A percentile compares a stretch with the other conserved stretches of the same genome.
Conservation (phyloP, 1,140 invertebrate species). For the Macrostomum lignano region DNA sequence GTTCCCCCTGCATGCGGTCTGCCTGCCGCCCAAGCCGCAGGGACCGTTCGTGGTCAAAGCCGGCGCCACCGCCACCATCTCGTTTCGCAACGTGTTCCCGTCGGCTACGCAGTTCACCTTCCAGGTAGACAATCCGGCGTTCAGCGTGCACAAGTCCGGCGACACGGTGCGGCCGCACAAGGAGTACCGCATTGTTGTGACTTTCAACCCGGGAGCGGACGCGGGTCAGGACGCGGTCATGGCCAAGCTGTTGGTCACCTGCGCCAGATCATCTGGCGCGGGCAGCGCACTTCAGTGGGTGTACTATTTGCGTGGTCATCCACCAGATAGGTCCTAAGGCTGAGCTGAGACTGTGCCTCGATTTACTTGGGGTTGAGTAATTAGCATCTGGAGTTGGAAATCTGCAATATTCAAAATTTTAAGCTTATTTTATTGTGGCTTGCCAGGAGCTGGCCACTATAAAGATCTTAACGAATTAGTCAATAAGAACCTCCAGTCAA, state of each 20-base stretch:
- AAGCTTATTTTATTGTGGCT: no score
- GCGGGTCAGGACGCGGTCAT: slow-evolving; percentile 15
- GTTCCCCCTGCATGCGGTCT: slow-evolving; percentile 23
- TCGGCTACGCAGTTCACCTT: slow-evolving; percentile 19
- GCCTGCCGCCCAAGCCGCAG: slow-evolving; percentile 24
- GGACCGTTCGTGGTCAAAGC: slow-evolving; percentile 24
- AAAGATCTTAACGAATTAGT: no score
- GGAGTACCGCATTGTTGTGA: slow-evolving; percentile 22
- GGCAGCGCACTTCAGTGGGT: slow-evolving; percentile 21
- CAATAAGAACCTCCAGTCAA: no score
- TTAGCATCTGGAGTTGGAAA: no score
- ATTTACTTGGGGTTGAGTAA: no score
- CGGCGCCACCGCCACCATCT: slow-evolving; percentile 17
- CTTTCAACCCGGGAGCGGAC: slow-evolving; percentile 22
- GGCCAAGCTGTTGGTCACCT: slow-evolving; percentile 25
- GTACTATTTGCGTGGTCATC: slow-evolving; percentile 25
- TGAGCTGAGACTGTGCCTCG: no score
- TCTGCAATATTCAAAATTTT: no score
- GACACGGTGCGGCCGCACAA: slow-evolving; percentile 22
- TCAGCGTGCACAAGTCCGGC: slow-evolving; percentile 20
- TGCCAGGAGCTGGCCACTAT: no score
- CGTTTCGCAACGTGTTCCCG: slow-evolving; percentile 24
- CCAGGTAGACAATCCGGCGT: slow-evolving; percentile 26
- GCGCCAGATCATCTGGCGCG: slow-evolving; percentile 19
- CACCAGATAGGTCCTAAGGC: no score